Conservation (phyloP, 2,797 vertebrate species). For the Huso huso region DNA sequence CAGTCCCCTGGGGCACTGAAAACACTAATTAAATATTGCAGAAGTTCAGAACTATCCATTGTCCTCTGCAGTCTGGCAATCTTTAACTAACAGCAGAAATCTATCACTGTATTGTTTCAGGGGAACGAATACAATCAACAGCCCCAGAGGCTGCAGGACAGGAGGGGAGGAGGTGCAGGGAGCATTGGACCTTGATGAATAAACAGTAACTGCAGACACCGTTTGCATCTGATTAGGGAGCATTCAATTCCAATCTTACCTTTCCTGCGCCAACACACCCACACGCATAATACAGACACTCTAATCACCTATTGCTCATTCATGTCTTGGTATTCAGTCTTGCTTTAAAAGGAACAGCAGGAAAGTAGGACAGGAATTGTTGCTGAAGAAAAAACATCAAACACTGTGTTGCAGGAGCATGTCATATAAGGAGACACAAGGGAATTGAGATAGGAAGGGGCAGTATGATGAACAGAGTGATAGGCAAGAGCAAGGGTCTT, state of each 20-base stretch:
- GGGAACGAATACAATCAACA: background rate
- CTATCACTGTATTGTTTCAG: conserved; percentile 15
- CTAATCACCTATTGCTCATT: background rate
- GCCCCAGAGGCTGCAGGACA: background rate
- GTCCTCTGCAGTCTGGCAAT: conserved; percentile 9
- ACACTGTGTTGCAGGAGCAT: too few relatives aligned
- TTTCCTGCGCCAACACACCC: conserved; percentile 9
- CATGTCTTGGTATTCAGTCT: too few relatives aligned
- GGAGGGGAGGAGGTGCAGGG: conserved; percentile 2
- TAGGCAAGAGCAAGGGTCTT: too few relatives aligned
- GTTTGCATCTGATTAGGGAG: conserved; percentile 9
- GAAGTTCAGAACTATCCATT: conserved; percentile 1
- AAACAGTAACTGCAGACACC: conserved; percentile 14
- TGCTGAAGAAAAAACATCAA: too few relatives aligned
- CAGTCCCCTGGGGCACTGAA: conserved; percentile 11
- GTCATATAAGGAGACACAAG: too few relatives aligned
- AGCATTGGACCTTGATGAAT: conserved; percentile 12
- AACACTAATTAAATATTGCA: background rate
- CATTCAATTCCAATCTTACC: conserved; percentile 11
- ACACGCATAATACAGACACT: background rate
- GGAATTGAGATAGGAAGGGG: too few relatives aligned
- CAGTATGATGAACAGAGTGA: too few relatives aligned
- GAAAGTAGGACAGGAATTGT: too few relatives aligned
- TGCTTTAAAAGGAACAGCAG: too few relatives aligned
- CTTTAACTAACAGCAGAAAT: conserved; percentile 17